A percentile compares a stretch with the other conserved stretches of the same genome.
These are phyloP conservation scores for Sebastes nivosus DNA, from an alignment of 2,797 vertebrate genomes.

Conservation along the genomic window DNA sequence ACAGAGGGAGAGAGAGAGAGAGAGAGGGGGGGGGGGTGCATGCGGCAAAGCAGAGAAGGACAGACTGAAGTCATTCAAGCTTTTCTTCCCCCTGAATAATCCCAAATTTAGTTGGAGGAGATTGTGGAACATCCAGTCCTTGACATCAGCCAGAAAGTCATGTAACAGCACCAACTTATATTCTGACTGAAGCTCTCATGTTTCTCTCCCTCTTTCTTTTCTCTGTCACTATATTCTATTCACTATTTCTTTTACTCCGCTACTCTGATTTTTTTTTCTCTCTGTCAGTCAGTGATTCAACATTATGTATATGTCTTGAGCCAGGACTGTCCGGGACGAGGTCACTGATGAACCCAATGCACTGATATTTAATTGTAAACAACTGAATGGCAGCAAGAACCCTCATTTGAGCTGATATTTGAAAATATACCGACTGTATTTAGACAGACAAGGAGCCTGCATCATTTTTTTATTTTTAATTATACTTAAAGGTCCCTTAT, in stretches of 20 bases:
- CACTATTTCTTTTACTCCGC: background rate
- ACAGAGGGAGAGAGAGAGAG: slow-evolving; percentile 16
- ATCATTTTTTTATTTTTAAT: too few relatives aligned
- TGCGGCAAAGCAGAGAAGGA: slow-evolving; percentile 63
- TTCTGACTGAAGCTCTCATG: slow-evolving; percentile 6
- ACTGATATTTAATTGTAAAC: too few relatives aligned
- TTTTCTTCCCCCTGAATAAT: slow-evolving; percentile 71
- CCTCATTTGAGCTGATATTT: too few relatives aligned
- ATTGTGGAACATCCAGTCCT: slow-evolving; percentile 68
- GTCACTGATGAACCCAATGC: background rate
- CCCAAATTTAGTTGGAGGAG: slow-evolving; percentile 73
- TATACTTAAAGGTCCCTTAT: too few relatives aligned
- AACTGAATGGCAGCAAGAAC: too few relatives aligned
- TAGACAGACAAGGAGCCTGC: too few relatives aligned
- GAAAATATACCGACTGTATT: too few relatives aligned
- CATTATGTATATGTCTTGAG: background rate
- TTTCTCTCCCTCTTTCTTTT: slow-evolving; percentile 3
- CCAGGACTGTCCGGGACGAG: background rate
- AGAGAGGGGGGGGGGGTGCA: background rate
- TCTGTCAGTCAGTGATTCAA: background rate
- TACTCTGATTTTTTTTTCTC: background rate
- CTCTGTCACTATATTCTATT: background rate
- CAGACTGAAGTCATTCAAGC: slow-evolving; percentile 73
- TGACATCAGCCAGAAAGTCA: slow-evolving; percentile 68
- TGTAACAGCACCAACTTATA: slow-evolving; percentile 40